Conservation (phyloP, 2,888 invertebrate genomes). For the Cordilura impudica region DNA sequence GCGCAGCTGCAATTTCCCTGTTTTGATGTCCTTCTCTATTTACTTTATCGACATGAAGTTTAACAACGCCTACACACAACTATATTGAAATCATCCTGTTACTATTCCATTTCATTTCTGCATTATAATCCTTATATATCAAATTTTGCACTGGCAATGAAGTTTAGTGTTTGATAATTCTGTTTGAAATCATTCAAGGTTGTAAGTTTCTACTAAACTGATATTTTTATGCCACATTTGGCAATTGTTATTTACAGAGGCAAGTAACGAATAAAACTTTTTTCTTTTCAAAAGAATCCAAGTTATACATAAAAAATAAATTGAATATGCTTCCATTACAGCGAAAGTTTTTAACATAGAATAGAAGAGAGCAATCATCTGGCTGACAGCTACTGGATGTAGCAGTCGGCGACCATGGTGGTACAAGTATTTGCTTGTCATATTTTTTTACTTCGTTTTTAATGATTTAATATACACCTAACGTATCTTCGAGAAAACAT, state of each 20-base stretch:
- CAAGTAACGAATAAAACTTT: neutral
- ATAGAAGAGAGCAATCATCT: no score
- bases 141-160: neutral
- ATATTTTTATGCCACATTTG: slow-evolving; percentile 33
- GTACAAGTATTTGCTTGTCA: neutral
- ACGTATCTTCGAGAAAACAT: neutral
- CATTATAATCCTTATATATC: no score
- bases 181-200: slow-evolving; percentile 8
- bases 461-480: slow-evolving; percentile 28
- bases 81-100: neutral
- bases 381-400: neutral
- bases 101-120: neutral
- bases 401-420: neutral
- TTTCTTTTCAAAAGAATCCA: neutral
- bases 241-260: slow-evolving; percentile 8
- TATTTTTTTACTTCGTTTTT: slow-evolving; percentile 8
- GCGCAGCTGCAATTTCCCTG: no score
- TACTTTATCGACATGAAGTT: no score
- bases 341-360: no score
- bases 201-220: slow-evolving; percentile 1
- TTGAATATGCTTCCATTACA: neutral
- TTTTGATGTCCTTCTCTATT: no score
- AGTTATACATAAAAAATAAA: neutral
- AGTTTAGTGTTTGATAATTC: neutral
- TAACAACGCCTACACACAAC: no score